These are phyloP conservation scores for Stenodera caucasica DNA, from an alignment of 2,888 invertebrate genomes.

Conservation along the genomic window DNA sequence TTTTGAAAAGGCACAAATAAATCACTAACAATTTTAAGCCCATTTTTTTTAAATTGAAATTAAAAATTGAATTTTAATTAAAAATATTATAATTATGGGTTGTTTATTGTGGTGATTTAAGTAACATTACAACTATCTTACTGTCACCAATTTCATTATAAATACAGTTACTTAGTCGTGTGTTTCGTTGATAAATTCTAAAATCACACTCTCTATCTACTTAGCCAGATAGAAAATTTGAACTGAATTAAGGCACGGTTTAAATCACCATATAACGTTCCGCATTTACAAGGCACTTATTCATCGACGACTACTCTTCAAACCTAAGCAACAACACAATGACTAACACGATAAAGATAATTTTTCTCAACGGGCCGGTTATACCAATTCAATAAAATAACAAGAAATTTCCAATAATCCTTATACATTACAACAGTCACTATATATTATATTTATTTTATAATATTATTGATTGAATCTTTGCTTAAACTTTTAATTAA, in stretches of 20 bases:
- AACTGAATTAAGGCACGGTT: constrained; percentile 10
- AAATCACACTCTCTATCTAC: background rate
- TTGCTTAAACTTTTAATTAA: background rate
- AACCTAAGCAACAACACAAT: constrained; percentile 11
- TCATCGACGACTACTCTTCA: background rate
- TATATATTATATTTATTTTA: background rate
- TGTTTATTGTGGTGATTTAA: background rate
- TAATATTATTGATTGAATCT: background rate
- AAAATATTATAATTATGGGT: background rate
- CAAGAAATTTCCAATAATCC: background rate
- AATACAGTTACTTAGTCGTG: background rate
- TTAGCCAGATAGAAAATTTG: background rate
- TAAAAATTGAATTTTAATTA: background rate
- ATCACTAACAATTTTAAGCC: background rate
- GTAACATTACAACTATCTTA: constrained; percentile 3
- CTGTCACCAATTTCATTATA: background rate
- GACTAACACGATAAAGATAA: constrained; percentile 10
- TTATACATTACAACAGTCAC: constrained; percentile 4
- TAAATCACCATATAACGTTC: constrained; percentile 4
- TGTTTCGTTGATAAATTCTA: background rate
- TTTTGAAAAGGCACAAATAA: constrained; percentile 5
- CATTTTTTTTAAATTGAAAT: background rate
- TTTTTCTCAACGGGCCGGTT: constrained; percentile 8
- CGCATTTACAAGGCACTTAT: constrained; percentile 10
- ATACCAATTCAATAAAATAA: background rate